Conservation (phyloP, 2,797 vertebrate species). For the Falco rusticolus region DNA sequence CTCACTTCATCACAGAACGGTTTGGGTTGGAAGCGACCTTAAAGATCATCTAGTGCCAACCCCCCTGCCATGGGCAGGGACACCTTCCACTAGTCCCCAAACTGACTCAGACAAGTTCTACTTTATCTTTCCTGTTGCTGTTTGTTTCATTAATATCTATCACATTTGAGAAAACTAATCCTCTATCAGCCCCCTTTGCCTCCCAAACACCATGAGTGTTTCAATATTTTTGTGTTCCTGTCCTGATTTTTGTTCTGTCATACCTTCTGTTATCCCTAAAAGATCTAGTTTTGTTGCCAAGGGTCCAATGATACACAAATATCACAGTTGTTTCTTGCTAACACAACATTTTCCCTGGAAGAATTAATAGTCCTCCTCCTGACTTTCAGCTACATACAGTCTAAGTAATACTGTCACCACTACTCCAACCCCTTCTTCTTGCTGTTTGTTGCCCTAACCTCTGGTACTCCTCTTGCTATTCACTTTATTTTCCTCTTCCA, state of each 20-base stretch:
- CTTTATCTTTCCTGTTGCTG: neutral
- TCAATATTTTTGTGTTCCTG: neutral
- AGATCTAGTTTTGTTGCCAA: neutral
- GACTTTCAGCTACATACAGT: neutral
- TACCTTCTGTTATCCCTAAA: neutral
- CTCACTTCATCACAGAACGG: neutral
- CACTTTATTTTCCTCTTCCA: neutral
- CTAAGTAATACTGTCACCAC: neutral
- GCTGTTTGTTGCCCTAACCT: neutral
- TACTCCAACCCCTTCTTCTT: neutral
- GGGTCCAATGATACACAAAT: neutral
- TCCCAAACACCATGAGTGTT: neutral
- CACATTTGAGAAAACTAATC: neutral
- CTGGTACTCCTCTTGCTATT: neutral
- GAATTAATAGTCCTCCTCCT: neutral
- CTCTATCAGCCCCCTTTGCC: neutral
- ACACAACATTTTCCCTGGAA: neutral
- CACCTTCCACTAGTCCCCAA: too few relatives aligned
- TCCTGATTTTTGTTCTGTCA: neutral
- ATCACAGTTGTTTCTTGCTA: neutral
- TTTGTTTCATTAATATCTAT: neutral
- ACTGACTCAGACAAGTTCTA: neutral
- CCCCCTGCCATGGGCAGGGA: too few relatives aligned
- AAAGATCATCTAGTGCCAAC: too few relatives aligned
- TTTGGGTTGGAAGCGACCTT: too few relatives aligned